Evolutionary conservation across 2,113 vertebrate species (phyloP).

Genomic region (Vireo altiloquus): DNA sequence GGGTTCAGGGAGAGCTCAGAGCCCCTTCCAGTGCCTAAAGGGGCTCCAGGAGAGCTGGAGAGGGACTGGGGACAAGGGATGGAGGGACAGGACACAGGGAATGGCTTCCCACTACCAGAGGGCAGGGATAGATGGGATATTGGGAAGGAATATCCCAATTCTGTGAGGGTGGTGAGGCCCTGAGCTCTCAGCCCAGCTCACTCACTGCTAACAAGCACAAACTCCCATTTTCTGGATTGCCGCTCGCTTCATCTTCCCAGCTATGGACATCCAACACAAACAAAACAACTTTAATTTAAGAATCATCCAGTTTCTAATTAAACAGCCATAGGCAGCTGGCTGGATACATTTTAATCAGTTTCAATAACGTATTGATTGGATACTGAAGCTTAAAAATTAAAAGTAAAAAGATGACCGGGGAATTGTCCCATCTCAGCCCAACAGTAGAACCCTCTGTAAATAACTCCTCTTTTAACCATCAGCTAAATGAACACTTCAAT

Average conservation of each 20-base stretch:
- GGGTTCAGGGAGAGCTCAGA: neutral
- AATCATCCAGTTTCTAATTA: constrained; percentile 84
- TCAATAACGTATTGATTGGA: constrained; percentile 85
- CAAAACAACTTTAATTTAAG: constrained; percentile 83
- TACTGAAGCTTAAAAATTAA: constrained; percentile 83
- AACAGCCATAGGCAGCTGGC: constrained; percentile 83
- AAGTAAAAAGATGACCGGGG: constrained; percentile 84
- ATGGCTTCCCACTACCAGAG: neutral
- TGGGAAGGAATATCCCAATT: neutral
- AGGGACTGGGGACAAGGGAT: neutral
- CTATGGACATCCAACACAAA: constrained; percentile 36
- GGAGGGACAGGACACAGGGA: neutral
- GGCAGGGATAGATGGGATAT: accelerated
- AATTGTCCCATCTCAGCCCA: constrained; percentile 83
- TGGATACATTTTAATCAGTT: constrained; percentile 86
- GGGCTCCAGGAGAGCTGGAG: neutral
- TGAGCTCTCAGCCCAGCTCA: neutral
- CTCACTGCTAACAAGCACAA: neutral
- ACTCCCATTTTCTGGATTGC: constrained; percentile 24
- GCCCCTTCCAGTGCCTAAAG: accelerated
- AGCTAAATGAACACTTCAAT: constrained; percentile 89
- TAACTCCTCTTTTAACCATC: constrained; percentile 88
- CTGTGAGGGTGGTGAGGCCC: neutral
- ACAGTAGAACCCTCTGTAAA: constrained; percentile 81
- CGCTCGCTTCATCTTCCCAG: constrained; percentile 41